Base-by-base conservation (phyloP, 2,113 vertebrate genomes). In the Myanophis thanlyinensis region DNA sequence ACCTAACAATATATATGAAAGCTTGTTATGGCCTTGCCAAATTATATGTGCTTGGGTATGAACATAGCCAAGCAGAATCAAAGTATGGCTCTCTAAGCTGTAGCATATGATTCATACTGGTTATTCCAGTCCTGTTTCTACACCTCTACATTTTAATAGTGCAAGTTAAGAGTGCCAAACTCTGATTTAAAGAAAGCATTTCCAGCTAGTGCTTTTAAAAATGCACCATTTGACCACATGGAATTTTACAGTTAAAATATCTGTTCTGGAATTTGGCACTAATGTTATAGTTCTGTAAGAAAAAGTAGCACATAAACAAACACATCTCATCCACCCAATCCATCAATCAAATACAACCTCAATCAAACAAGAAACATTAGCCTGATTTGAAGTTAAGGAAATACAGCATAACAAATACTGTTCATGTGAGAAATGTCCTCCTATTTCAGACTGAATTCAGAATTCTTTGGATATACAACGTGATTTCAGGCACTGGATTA, bases 1-100 rank as follows among this genome's bases (percentile, higher is more conserved):
- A 80, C 30, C 67, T 89, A 56, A 67, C 27, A 92, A 73, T 40
- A 84, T 85, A 89, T 44, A 48, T 84, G 53, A 92, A 91, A 92
- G n/a, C 46, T 40, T 73, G 48, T 80, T 88, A 73, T 40, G n/a
- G 47, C 7, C 47, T 80, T 88, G 87, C 49, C 87, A 22, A 35
- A 49, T 85, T 89, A 84, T 56, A 18, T 80, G 49, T n/a, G n/a
- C 49, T 54, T 80, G 49, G 54, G 18, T 53, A 53, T 89, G 62
- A 92, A 89, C 27, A 54, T 3, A 88, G 23, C 3, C 23, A 84
- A 89, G 48, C 48, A 80, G 62, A 44, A 47, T 56, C 25, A 56
- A 48, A 48, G 30, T 73, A 67, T 85, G 80, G 13, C 27, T 54
- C 27, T 18, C 40, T 88, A 40, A 25, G 49, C 9, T 51, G 27